Evolutionary conservation across 2,113 vertebrate genomes (phyloP).

Genomic region (Anas platyrhynchos): DNA sequence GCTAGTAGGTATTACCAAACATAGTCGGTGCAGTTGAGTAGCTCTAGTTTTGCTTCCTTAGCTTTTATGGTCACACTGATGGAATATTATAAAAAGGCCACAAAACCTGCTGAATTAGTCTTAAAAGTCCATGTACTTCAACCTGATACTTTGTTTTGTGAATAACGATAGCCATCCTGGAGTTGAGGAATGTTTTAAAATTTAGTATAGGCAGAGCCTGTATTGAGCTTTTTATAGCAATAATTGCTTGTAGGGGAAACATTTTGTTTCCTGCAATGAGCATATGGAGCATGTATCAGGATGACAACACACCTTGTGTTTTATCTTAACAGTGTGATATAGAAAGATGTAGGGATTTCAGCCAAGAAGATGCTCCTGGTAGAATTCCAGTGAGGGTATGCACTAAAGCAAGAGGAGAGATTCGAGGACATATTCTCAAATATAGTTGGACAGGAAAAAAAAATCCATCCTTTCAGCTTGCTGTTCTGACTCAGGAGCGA

Average conservation of each 20-base stretch:
- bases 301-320: constrained; percentile 23
- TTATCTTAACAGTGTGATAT: not conserved
- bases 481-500: not conserved
- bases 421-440: not conserved
- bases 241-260: constrained; percentile 19
- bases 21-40: not conserved
- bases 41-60: not conserved
- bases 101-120: constrained; percentile 33
- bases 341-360: not conserved
- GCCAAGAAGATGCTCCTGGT: constrained; percentile 18
- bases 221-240: constrained; percentile 18
- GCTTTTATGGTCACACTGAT: constrained; percentile 14
- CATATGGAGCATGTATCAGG: not conserved
- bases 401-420: not conserved
- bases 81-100: not conserved
- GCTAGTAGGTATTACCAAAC: not conserved
- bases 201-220: not conserved
- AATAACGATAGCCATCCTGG: not conserved
- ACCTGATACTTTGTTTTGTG: constrained; percentile 14
- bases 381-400: not conserved
- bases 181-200: not conserved
- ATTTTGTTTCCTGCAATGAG: constrained; percentile 20
- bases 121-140: constrained; percentile 15
- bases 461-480: not conserved
- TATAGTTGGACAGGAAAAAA: not conserved